These are phyloP conservation scores for Gorsachius magnificus DNA, from an alignment of 2,797 vertebrate genomes.

Conservation along the genomic window DNA sequence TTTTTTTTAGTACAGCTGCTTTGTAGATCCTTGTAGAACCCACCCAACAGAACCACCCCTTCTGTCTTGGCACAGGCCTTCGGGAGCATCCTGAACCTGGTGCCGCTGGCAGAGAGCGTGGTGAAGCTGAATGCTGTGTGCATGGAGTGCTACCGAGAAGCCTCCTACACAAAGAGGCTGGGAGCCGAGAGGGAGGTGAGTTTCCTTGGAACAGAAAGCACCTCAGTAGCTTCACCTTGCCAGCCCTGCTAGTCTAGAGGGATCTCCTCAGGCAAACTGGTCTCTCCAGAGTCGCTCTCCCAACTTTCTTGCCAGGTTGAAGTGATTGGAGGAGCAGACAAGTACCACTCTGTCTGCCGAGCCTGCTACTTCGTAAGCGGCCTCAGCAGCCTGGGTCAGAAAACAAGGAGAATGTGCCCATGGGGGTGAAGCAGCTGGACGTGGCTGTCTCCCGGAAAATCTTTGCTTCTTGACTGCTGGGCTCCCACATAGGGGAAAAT, in stretches of 20 bases:
- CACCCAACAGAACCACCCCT: background rate
- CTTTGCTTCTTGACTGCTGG: slow-evolving; percentile 63
- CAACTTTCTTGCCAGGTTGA: slow-evolving; percentile 81
- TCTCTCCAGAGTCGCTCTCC: background rate
- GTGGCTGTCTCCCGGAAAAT: slow-evolving; percentile 70
- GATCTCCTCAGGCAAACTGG: background rate
- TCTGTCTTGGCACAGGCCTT: slow-evolving; percentile 80
- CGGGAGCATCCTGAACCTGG: slow-evolving; percentile 90
- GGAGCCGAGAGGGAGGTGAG: slow-evolving; percentile 91
- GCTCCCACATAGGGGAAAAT: background rate
- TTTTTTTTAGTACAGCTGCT: background rate
- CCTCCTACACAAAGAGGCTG: slow-evolving; percentile 94
- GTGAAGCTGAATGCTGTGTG: slow-evolving; percentile 96
- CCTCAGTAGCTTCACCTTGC: background rate
- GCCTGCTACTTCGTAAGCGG: slow-evolving; percentile 81
- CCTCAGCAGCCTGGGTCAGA: background rate
- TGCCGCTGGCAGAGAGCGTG: slow-evolving; percentile 93
- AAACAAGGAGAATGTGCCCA: slow-evolving; percentile 84
- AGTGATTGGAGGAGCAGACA: slow-evolving; percentile 94
- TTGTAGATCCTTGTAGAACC: background rate
- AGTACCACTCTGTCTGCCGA: slow-evolving; percentile 92
- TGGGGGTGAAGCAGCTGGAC: slow-evolving; percentile 53
- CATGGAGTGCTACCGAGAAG: slow-evolving; percentile 94
- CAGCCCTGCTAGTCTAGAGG: background rate
- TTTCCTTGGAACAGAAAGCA: background rate